Base-by-base conservation (phyloP, 2,888 invertebrate species). In the Chalcosyrphus nemorum region DNA sequence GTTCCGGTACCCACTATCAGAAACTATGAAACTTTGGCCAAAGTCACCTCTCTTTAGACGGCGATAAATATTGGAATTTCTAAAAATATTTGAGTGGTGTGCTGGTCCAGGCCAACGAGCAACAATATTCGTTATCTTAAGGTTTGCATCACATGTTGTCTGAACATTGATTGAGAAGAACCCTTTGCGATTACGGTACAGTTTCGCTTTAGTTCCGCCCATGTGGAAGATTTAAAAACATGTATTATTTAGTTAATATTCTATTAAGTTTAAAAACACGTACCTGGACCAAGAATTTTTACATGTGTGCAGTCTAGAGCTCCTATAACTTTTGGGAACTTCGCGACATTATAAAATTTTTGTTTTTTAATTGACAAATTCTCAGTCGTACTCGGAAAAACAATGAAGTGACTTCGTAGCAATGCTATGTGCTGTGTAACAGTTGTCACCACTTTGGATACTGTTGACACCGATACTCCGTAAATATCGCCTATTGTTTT, bases 301-400 rank as follows among this genome's bases (percentile, higher is more conserved):
- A 84, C 24, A 35, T 78, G 78, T 9, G 70, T 84, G 43, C 84
- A 78, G 29, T 85, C 78, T 17, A 78, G 38, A 27, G 70, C 56
- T 29, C 47, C 75, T 35, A 75, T 50, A n/a, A 76, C 65, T 57
- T 57, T 35, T 11, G 35, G 45, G 38, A 71, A 71, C 29, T 71
- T 71, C 13, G 45, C 45, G 0, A 45, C 29, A 29, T 29, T 29
- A 29, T 29, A 29, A 29, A 29, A 29, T 6, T 6, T 5, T 29
- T 29, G 4, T 29, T 29, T 29, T 29, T 29, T 29, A 29, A 6
- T 29, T 29, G 29, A 29, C 29, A 29, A 6, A 29, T 29, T 1
- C 5, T 29, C 29, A 29, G 29, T 7, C 29, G 29, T 6, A 29
- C 29, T 29, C 29, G 29, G 5, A 29, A 29, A 29, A 29, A 29